Evolutionary conservation across 2,113 vertebrate genomes (phyloP), one percentile per base, ranked within the genome.

Genomic region (Ardeotis arabs): DNA sequence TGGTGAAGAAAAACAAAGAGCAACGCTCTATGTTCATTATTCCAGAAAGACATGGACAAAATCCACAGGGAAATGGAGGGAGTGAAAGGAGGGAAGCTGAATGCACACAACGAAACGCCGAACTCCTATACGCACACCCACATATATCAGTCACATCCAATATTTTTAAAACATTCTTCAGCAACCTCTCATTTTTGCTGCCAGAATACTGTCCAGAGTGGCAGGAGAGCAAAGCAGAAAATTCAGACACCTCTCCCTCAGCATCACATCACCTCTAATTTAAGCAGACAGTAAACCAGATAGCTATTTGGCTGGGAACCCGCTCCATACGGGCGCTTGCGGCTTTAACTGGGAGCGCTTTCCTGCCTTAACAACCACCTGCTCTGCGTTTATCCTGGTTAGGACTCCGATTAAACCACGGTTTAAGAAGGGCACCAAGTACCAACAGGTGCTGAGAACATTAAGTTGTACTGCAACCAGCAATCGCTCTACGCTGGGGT

Each of bases 1-100:
- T 33, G 84, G 80, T 22, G 80, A 90, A 62, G 73, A 72, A 74
- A 75, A 78, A 70, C 87, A 92, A 88, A 96, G 60, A 85, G 64
- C 60, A 1, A 59, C 1, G 37, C 84, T 64, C 64, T 53, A 2
- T 0, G 45, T 14, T 62, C 82, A 13, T 39, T 39, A 90, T 83
- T 79, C 63, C 76, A 96, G 80, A 81, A 96, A 81, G 2, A 8
- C 79, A 17, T 0, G 82, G 90, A 75, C 69, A 87, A 67, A 85
- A 76, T 15, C 76, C 88, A 45, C 41, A 2, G 85, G 87, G 96
- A 90, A 90, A 79, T 3, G 63, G 74, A 53, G 90, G 90, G 20
- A 72, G 67, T 16, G 85, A 66, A 68, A 75, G 50, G 60, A 84
- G 63, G 31, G 67, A 4, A 74, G 76, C 64, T 90, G 78, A 87